Evolutionary conservation across 2,113 vertebrate genomes (phyloP).

Genomic region (Heterocephalus glaber): DNA sequence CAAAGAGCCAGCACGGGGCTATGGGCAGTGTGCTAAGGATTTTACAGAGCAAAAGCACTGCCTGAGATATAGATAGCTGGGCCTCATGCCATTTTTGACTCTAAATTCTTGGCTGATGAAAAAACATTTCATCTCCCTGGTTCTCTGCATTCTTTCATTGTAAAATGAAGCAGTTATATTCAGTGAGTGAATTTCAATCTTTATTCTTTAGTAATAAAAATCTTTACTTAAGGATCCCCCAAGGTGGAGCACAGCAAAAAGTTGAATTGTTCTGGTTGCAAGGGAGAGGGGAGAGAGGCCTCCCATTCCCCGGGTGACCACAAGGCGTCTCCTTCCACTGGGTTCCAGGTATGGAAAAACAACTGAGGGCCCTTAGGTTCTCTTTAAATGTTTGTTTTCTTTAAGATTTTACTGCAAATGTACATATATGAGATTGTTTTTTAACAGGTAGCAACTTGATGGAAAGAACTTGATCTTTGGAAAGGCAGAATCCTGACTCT

Average conservation of each 20-base stretch:
- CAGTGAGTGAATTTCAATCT: neutral
- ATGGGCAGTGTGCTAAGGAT: neutral
- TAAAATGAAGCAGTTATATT: neutral
- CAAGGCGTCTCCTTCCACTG: neutral
- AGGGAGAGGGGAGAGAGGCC: neutral
- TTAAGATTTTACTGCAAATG: neutral
- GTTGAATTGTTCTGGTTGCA: neutral
- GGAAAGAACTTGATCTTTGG: neutral
- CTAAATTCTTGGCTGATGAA: neutral
- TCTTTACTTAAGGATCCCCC: neutral
- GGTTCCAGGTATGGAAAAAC: neutral
- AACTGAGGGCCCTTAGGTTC: neutral
- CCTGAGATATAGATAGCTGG: accelerated
- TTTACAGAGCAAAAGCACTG: neutral
- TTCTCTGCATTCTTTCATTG: neutral
- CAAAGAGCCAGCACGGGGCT: accelerated
- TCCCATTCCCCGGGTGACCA: neutral
- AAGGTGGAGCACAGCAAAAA: neutral
- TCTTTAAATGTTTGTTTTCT: neutral
- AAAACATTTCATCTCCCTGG: neutral
- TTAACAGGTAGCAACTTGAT: neutral
- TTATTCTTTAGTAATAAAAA: neutral
- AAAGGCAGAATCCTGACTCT: neutral
- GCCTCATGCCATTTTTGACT: neutral
- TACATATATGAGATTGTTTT: neutral